Evolutionary conservation across 2,797 vertebrate genomes (phyloP).

Genomic region (Sebastes taczanowskii): DNA sequence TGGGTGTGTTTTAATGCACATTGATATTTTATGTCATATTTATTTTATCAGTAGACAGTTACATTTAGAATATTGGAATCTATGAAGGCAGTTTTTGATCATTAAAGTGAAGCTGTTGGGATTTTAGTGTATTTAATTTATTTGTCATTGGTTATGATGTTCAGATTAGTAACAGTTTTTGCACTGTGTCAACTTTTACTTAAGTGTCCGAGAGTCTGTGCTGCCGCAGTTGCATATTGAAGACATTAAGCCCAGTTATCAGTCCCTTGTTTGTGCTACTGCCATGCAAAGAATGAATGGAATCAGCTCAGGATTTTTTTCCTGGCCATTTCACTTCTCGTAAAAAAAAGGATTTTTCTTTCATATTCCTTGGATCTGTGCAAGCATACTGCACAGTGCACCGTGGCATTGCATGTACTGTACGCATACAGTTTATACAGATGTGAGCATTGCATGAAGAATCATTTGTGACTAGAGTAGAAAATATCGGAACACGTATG

Average conservation of each 20-base stretch:
- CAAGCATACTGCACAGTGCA: slow-evolving; percentile 13
- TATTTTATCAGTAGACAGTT: background rate
- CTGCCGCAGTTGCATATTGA: slow-evolving; percentile 55
- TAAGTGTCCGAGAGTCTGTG: background rate
- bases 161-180: slow-evolving; percentile 6
- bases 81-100: background rate
- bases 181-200: slow-evolving; percentile 4
- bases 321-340: slow-evolving; percentile 37
- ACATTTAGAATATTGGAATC: background rate
- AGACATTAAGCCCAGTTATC: slow-evolving; percentile 69
- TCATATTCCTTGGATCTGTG: slow-evolving; percentile 19
- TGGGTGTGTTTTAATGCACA: background rate
- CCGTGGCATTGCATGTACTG: slow-evolving; percentile 13
- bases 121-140: background rate
- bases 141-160: background rate
- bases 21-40: background rate
- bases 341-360: slow-evolving; percentile 42
- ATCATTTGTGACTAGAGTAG: background rate
- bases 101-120: background rate
- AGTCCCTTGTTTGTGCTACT: slow-evolving; percentile 68
- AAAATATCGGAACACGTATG: slow-evolving; percentile 7
- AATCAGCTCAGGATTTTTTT: slow-evolving; percentile 61
- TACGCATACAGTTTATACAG: background rate
- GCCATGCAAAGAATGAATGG: slow-evolving; percentile 78
- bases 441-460: background rate